Percentiles rank a stretch among this genome's conserved stretches.
These are phyloP conservation scores for Heliothis virescens DNA, from an alignment of 1,140 invertebrate genomes.

Conservation along the genomic window DNA sequence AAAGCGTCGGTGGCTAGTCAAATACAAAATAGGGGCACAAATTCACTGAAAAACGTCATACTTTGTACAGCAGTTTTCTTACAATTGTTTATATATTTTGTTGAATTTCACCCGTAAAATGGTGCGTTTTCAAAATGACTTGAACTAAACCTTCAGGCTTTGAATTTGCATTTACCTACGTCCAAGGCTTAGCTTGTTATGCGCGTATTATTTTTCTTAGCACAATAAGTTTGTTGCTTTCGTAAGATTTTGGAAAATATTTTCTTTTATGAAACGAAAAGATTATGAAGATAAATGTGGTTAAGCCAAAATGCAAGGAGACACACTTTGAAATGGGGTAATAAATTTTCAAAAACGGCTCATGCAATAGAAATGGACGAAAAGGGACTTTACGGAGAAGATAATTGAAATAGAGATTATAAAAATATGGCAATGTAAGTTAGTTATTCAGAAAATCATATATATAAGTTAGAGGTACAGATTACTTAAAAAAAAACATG, in stretches of 20 bases:
- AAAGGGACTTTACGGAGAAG: not conserved
- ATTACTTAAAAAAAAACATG: too few species aligned
- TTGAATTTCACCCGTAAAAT: too few species aligned
- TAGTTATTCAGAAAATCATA: too few species aligned
- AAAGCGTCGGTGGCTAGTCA: too few species aligned
- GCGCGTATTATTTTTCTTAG: not conserved
- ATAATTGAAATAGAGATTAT: not conserved
- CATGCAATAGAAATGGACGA: not conserved
- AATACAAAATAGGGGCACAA: too few species aligned
- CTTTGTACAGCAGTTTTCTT: too few species aligned
- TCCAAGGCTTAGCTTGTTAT: not conserved
- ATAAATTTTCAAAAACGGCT: not conserved
- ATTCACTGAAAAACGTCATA: too few species aligned
- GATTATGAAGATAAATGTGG: slow-evolving; percentile 14
- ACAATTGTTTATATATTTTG: too few species aligned
- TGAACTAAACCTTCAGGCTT: not conserved
- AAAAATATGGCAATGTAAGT: too few species aligned
- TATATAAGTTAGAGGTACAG: too few species aligned
- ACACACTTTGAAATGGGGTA: not conserved
- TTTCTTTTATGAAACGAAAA: slow-evolving; percentile 2
- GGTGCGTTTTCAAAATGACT: too few species aligned
- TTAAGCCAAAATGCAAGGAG: slow-evolving; percentile 14
- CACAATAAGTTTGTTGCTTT: not conserved
- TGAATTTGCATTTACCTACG: slow-evolving; percentile 5
- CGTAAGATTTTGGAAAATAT: not conserved